These are phyloP conservation scores for Erythrocercus mccallii DNA, from an alignment of 2,113 vertebrate species.

Conservation along the genomic window DNA sequence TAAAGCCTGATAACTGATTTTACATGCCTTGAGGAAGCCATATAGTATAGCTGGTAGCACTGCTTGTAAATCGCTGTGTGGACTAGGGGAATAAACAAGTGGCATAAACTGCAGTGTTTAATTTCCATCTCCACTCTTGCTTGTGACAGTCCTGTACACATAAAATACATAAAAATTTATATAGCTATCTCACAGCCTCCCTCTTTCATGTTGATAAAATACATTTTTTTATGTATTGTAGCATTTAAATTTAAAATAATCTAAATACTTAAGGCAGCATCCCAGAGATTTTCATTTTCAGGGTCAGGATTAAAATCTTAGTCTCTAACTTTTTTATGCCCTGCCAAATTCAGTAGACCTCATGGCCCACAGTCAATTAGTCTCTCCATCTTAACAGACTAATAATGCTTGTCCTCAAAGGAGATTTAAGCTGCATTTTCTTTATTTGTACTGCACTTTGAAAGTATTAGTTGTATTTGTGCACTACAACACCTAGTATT, in stretches of 20 bases:
- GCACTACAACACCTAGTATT: neutral
- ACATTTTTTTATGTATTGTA: neutral
- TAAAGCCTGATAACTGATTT: neutral
- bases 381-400: neutral
- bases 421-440: neutral
- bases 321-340: neutral
- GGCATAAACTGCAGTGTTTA: neutral
- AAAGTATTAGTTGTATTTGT: neutral
- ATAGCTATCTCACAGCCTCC: neutral
- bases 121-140: neutral
- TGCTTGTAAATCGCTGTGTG: neutral
- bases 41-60: neutral
- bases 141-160: neutral
- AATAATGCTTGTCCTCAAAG: neutral
- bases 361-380: neutral
- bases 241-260: neutral
- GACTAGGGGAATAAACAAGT: neutral
- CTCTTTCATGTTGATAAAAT: neutral
- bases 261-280: neutral
- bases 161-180: neutral
- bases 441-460: neutral
- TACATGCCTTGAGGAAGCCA: neutral
- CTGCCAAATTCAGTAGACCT: neutral
- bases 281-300: neutral
- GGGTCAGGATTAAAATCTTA: neutral